Base-by-base conservation (phyloP, 92 coral and sea anemone genomes). In the Meandrina meandrites region DNA sequence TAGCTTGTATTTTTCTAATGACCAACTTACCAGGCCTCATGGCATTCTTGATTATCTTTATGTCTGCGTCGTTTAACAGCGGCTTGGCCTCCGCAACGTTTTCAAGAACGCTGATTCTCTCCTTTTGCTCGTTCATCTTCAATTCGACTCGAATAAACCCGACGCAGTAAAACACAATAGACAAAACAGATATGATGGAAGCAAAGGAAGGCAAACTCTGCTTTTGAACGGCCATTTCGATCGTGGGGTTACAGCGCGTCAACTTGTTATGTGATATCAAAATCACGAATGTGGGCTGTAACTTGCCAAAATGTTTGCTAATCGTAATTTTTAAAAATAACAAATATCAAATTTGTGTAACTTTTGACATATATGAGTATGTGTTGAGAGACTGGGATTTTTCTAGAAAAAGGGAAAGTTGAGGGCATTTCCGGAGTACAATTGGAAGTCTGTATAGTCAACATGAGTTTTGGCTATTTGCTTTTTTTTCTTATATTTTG, bases 121-220 rank as follows among this genome's bases (percentile, higher is more conserved):
- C 12, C 34, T 66, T 28, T n/a, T 66, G 71, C 34, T 66, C 71
- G 17, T 66, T 66, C 71, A 66, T 27, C 18, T 66, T 35, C 34
- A 66, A 30, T 66, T 66, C 71, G 15, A 66, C 18, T 28, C 71
- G n/a, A 27, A 66, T 66, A 71, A 71, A 71, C 24, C 76, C 48
- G 31, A 35, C 47, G 27, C 76, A 71, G 76, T 71, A 71, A 71
- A 71, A 71, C 48, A 71, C 76, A 34, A 71, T 71, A 17, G 76
- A 71, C 76, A 71, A 71, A 32, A 19, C 76, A 71, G 76, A 34
- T 16, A 71, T 71, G 42, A 71, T 36, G 76, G 48, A 34, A 34
- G 76, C 42, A 71, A 71, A 71, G 24, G 76, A 71, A 36, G 76
- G 76, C n/a, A 71, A 15, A 34, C 47, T 71, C n/a, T 71, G 76